Evolutionary conservation across 2,888 invertebrate species (phyloP), one percentile per base, ranked within the genome.

Genomic region (Crioceris asparagi): DNA sequence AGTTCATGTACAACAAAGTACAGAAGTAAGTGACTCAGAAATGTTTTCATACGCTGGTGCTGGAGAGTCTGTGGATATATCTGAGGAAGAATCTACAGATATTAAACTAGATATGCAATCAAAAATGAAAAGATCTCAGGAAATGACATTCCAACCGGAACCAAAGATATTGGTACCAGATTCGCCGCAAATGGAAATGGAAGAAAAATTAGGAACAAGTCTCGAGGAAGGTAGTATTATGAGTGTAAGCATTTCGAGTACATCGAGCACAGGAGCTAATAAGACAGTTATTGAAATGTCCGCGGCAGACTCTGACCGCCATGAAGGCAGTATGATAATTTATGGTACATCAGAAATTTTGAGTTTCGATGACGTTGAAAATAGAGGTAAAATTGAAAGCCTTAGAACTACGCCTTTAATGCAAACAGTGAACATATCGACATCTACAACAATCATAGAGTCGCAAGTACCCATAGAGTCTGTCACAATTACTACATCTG

Each of bases 121-220:
- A 17, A 68, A 69, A 57, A 88, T 90, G 88, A 90, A 88, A 59
- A 71, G 90, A 41, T 90, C 88, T 1, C 82, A 84, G 50, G 90
- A 90, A 68, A 90, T 90, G 88, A 81, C 85, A 41, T 90, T 90
- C 58, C 79, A 77, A 50, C 83, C 83, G 3, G 71, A 72, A 43
- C 61, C 68, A 3, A 71, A 71, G 52, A 54, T 56, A 16, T 45
- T 61, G 26, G 60, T 59, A 41, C 48, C 57, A 11, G 59, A 73
- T 48, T 74, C 74, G 8, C 72, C 73, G 38, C 62, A 69, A 40
- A 62, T 64, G 8, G 52, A 53, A 35, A 48, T 57, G 2, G 73
- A 73, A 32, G 68, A 73, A 53, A 69, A 66, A 48, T 61, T 70
- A 38, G 70, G 68, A 3, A 71, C 72, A 0, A 75, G 74, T 50